Evolutionary conservation across 2,797 vertebrate species (phyloP), one percentile per base, ranked within the genome.

Genomic region (Synaphobranchus kaupii): DNA sequence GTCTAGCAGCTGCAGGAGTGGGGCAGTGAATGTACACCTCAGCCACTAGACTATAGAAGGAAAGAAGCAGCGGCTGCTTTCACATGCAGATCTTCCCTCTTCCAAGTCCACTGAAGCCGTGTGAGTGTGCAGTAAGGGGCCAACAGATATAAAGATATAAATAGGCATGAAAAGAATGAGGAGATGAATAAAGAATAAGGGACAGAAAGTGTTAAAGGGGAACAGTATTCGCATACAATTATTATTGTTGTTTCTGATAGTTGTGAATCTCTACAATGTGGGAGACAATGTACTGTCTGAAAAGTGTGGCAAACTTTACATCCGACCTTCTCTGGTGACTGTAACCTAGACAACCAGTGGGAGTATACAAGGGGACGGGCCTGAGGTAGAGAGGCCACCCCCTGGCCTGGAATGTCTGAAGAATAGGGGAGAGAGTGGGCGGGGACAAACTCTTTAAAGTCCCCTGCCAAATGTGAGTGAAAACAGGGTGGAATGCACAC

Each of bases 401-500:
- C 85, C 28, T 47, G 47, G 13, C 83, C 66, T 86, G 85, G 89
- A 88, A 84, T 85, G 88, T 90, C 92, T 93, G 91, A 94, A 94
- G 90, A 92, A 86, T 90, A 88, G 86, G 85, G 88, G 80, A 48
- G 86, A 48, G 86, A 76, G 87, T 91, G 92, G 95, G 95, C 85
- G 93, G 93, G 89, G 92, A 89, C 91, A 89, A 88, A 87, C 90
- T 86, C 88, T 56, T 60, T 44, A 85, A 88, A 81, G 91, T 89
- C 94, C 90, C 94, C 94, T 94, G 94, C 94, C 89, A 89, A 90
- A 90, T 89, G 92, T 93, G 93, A 94, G 92, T 93, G 91, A 94
- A 95, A 95, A 94, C 93, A 93, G 91, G 92, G 85, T 92, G 91
- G 92, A 95, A 95, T 96, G 94, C 90, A 82, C 86, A 60, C 88